Conservation (phyloP, 2,113 vertebrate genomes). For the Sminthopsis crassicaudata region DNA sequence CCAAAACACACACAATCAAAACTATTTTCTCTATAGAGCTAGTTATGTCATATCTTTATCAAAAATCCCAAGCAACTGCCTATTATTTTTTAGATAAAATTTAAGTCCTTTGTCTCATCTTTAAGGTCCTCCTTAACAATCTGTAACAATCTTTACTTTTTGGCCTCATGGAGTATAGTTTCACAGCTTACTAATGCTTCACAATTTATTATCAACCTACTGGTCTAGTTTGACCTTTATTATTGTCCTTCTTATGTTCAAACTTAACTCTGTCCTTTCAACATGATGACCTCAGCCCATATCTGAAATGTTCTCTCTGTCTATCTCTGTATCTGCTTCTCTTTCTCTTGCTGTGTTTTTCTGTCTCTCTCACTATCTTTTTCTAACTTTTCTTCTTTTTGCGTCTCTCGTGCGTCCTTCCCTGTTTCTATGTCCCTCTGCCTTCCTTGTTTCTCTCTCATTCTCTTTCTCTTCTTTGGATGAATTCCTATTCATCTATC, state of each 20-base stretch:
- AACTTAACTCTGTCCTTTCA: background rate
- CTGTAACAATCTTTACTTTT: too few relatives aligned
- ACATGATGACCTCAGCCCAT: background rate
- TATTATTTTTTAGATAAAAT: background rate
- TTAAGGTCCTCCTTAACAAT: background rate
- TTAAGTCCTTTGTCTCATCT: background rate
- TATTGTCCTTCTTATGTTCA: background rate
- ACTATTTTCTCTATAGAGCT: background rate
- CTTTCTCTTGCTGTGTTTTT: background rate
- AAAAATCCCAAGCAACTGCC: background rate
- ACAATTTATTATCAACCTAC: background rate
- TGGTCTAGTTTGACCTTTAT: background rate
- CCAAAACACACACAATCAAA: background rate
- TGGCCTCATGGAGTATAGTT: too few relatives aligned
- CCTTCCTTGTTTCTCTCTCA: too few relatives aligned
- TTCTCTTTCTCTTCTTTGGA: too few relatives aligned
- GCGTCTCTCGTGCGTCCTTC: background rate
- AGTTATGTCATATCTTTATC: background rate
- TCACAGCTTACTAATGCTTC: too few relatives aligned
- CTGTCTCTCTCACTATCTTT: background rate
- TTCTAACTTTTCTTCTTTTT: background rate
- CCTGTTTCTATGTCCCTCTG: background rate
- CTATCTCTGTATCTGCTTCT: background rate
- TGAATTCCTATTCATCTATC: too few relatives aligned
- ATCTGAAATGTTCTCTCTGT: background rate